Base-by-base conservation (phyloP, 1,140 invertebrate genomes). In the Leptonema lineaticorne region DNA sequence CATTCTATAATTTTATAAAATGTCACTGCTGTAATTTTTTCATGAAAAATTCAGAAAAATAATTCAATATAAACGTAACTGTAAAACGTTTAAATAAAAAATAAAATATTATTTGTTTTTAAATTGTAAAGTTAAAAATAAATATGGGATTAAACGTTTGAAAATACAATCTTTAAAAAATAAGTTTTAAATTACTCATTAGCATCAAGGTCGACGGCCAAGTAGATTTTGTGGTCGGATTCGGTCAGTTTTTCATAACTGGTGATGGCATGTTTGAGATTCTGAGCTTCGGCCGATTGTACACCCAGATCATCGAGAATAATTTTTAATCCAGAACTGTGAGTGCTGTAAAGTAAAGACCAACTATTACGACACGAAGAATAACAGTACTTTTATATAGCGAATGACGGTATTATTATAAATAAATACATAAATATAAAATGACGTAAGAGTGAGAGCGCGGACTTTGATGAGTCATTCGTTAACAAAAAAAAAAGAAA, bases 181-280 rank as follows among this genome's bases (percentile, higher is more conserved):
- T n/a, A n/a, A n/a, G n/a, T n/a, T n/a, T n/a, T n/a, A n/a, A n/a
- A n/a, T 72, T 67, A 72, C 71, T 67, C 33, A 24, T 69, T 67
- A 16, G 27, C 65, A 18, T 69, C 64, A 7, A 45, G 50, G 29
- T 73, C 71, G 22, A 73, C 33, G 3, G 68, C 65, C 33, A 73
- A 66, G 50, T 68, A 73, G 24, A 73, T 59, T 18, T 62, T 73
- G 18, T 73, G 71, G 26, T 73, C 67, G 6, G 71, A 67, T 11
- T 69, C 69, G 22, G 66, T 33, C 9, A 73, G 62, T 41, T 69
- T 73, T 22, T 73, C 69, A 29, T 68, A 73, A 4, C 45, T 73
- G 4, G 71, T 73, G n/a, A 73, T 73, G 18, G 71, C 46, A 5
- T 68, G 69, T 63, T 68, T 73, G 11, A 73, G 41, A 48, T 60